Base-by-base conservation (phyloP, 2,888 invertebrate genomes). In the Cryptops parisi region DNA sequence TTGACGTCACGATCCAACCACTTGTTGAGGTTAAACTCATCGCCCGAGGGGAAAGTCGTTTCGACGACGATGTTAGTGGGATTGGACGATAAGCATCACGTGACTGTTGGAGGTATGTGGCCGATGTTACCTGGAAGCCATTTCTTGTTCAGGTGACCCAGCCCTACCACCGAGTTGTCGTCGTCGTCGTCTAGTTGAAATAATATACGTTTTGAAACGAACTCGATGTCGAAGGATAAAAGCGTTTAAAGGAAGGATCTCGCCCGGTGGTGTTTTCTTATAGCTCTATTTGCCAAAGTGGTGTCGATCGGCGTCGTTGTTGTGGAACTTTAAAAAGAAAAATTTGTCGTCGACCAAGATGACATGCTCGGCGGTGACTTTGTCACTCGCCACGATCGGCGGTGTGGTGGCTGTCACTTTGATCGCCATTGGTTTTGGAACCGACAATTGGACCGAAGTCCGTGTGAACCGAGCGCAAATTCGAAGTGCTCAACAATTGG, bases 371-470 rank as follows among this genome's bases (percentile, higher is more conserved):
- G 90, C 93, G 67, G 85, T 91, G 68, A 89, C 90, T 70, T 77
- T 93, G 71, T 91, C 90, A 71, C 78, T 93, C 73, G 91, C 91
- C 65, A 91, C 93, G 67, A 89, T 94, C 72, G 85, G 89, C 69
- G 90, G 91, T 69, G 88, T 94, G 70, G 82, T 93, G 68, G 89
- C 91, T 65, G 85, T 91, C 67, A 88, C 90, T 60, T 76, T 93
- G 67, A 78, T 94, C 70, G 82, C 88, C 65, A 89, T 94, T 70
- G 89, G 91, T 65, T 91, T 93, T 74, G 83, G 89, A 64, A 91
- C 93, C 68, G 93, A 94, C 75, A 93, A 93, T 77, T 94, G 94
- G 94, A 78, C 89, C 65, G 86, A 86, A 70, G 84, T 89, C 65
- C 88, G 89, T 76, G 93, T 94, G 62, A 84, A 84, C 71, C 79